Conservation (phyloP, 2,113 vertebrate genomes). For the Antechinus stuartii region DNA sequence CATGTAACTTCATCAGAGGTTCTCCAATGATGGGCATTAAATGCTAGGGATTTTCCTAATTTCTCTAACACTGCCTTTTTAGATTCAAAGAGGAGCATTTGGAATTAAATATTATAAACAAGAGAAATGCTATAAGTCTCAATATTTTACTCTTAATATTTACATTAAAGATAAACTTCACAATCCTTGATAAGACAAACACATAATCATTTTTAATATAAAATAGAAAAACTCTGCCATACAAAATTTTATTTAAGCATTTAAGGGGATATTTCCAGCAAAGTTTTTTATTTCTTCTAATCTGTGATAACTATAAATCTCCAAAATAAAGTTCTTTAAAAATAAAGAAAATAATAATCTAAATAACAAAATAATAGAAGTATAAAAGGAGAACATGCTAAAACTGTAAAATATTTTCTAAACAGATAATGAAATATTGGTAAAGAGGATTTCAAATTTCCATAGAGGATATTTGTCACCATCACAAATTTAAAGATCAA, state of each 20-base stretch:
- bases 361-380: slow-evolving; percentile 30
- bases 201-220: not conserved
- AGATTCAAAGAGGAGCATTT: not conserved
- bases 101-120: not conserved
- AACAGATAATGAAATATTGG: slow-evolving; percentile 28
- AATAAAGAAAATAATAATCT: slow-evolving; percentile 35
- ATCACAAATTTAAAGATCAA: slow-evolving; percentile 36
- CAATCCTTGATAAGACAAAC: not conserved
- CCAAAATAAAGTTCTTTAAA: not conserved
- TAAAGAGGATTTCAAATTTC: not conserved
- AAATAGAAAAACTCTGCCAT: not conserved
- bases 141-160: not conserved
- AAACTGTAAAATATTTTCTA: slow-evolving; percentile 40
- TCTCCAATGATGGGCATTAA: not conserved
- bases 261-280: not conserved
- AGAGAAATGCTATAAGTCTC: not conserved
- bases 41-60: not conserved
- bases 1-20: not conserved
- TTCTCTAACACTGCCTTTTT: not conserved
- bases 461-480: slow-evolving; percentile 3
- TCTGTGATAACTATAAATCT: not conserved
- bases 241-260: not conserved
- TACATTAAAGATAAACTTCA: not conserved
- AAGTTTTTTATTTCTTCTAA: not conserved
- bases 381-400: not conserved